phyloP scores from a whole-genome alignment of 2,888 invertebrate species.

The Diarsia rubi region DNA sequence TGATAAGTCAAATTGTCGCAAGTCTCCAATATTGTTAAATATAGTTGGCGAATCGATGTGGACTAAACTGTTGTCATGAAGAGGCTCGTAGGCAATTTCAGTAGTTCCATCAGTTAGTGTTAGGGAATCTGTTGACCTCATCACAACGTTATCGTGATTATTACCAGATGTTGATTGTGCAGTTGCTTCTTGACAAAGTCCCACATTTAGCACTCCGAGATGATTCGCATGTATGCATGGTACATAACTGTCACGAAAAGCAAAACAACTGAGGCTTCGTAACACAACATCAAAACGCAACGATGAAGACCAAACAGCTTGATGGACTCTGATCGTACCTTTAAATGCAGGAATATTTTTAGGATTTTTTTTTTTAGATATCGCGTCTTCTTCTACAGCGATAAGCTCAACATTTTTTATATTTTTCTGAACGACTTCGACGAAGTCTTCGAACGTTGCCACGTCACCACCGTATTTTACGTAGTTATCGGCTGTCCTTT shows the following conservation, averaged over 20 bases:
- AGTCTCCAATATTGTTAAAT: constrained; percentile 4
- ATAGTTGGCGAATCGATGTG: constrained; percentile 4
- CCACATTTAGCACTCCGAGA: constrained; percentile 3
- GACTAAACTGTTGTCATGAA: not conserved
- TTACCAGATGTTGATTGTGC: not conserved
- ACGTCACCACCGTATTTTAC: constrained; percentile 6
- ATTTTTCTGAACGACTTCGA: constrained; percentile 2
- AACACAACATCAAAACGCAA: constrained; percentile 2
- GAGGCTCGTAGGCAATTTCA: not conserved
- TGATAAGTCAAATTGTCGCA: not conserved
- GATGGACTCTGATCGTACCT: constrained; percentile 4
- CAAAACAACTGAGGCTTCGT: constrained; percentile 1
- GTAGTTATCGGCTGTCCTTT: constrained; percentile 13
- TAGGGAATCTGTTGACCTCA: constrained; percentile 1
- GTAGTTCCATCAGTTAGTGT: not conserved
- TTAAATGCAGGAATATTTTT: constrained; percentile 3
- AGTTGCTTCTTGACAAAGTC: constrained; percentile 5
- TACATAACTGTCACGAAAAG: not conserved
- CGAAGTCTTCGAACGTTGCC: not conserved
- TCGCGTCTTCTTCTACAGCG: not conserved
- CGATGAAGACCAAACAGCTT: constrained; percentile 4
- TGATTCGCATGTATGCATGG: not conserved
- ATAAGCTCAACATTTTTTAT: constrained; percentile 1
- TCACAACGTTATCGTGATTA: not conserved
- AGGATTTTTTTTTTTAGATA: not conserved